These are phyloP conservation scores for Mirounga angustirostris DNA, from an alignment of 2,113 vertebrate species.

Conservation along the genomic window DNA sequence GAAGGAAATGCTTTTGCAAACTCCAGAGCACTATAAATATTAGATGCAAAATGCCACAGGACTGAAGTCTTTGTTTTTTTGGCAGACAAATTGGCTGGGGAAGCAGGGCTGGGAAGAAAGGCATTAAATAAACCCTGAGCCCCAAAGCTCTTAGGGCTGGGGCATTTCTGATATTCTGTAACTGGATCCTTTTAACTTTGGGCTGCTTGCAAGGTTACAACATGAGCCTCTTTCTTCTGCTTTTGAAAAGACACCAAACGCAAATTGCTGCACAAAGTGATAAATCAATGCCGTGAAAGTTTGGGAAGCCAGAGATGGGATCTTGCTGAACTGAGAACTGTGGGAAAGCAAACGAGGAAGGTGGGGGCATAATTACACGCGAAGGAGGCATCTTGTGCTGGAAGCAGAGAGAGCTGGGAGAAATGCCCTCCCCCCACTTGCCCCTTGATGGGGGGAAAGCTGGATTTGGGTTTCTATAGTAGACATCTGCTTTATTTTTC, in stretches of 20 bases:
- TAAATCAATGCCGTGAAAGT: constrained; percentile 68
- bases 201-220: constrained; percentile 69
- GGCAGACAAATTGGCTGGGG: constrained; percentile 74
- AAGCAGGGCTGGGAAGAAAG: constrained; percentile 45
- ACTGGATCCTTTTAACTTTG: constrained; percentile 60
- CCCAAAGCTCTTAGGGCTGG: not conserved
- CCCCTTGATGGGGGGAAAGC: too few relatives aligned
- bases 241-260: constrained; percentile 63
- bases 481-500: not conserved
- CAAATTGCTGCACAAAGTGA: constrained; percentile 62
- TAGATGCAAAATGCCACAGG: constrained; percentile 67
- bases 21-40: constrained; percentile 65
- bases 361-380: not conserved
- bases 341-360: not conserved
- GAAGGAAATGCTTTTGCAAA: constrained; percentile 40
- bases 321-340: not conserved
- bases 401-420: not conserved
- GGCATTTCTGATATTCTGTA: constrained; percentile 2
- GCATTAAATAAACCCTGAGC: constrained; percentile 44
- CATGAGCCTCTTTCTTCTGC: constrained; percentile 52
- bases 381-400: not conserved
- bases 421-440: not conserved
- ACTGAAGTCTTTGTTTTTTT: constrained; percentile 63
- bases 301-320: constrained; percentile 59
- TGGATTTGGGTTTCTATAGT: not conserved